Conservation (phyloP, 2,113 vertebrate genomes). For the Corythaeola cristata region DNA sequence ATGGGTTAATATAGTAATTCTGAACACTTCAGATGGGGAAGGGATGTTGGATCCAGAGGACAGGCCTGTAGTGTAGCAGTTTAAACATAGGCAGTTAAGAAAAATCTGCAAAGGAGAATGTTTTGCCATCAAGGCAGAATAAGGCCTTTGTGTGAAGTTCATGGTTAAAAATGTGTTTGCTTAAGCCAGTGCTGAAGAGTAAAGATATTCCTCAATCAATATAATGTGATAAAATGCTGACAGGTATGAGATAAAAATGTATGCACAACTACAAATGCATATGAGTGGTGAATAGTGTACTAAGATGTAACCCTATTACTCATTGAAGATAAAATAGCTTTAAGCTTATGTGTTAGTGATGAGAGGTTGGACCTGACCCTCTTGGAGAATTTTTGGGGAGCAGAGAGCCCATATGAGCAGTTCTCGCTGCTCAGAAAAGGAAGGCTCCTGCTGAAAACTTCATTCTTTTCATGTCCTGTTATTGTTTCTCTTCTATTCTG, state of each 20-base stretch:
- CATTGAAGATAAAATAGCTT: neutral
- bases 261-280: neutral
- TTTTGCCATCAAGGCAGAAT: neutral
- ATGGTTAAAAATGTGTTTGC: neutral
- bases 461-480: neutral
- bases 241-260: neutral
- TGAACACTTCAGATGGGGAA: neutral
- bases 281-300: neutral
- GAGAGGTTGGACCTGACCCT: neutral
- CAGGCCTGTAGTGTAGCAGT: neutral
- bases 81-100: neutral
- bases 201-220: neutral
- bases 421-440: neutral
- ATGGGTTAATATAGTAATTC: neutral
- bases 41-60: neutral
- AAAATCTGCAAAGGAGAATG: neutral
- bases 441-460: neutral
- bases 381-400: neutral
- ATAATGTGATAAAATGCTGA: neutral
- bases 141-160: neutral
- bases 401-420: neutral
- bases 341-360: neutral
- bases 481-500: neutral
- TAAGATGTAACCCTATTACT: neutral
- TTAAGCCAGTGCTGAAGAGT: neutral